These are phyloP conservation scores for Genyomyrus donnyi DNA, from an alignment of 2,113 vertebrate genomes.

Conservation along the genomic window DNA sequence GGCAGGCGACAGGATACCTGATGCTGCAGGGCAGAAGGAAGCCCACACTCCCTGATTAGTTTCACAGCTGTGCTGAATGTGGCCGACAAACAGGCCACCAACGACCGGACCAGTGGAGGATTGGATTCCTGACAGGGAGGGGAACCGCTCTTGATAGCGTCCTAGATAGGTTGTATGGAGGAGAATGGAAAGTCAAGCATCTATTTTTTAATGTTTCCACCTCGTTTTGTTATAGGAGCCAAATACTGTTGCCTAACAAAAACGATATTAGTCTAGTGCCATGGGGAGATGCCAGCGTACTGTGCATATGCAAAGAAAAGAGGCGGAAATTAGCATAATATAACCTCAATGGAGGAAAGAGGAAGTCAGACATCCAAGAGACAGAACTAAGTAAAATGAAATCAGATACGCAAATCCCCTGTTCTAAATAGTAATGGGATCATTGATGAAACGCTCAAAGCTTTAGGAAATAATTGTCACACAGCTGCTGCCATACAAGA, in stretches of 20 bases:
- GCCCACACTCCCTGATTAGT: slow-evolving; percentile 13
- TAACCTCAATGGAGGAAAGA: slow-evolving; percentile 1
- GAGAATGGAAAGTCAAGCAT: not conserved
- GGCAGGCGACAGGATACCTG: slow-evolving; percentile 43
- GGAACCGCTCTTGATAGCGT: not conserved
- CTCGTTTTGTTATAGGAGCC: not conserved
- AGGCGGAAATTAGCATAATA: slow-evolving; percentile 9
- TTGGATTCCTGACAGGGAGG: not conserved
- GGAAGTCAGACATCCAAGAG: slow-evolving; percentile 1
- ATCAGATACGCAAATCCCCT: not conserved
- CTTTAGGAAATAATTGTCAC: not conserved
- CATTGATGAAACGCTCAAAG: not conserved
- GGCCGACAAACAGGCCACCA: slow-evolving; percentile 6
- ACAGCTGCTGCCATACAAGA: not conserved
- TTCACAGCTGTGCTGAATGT: slow-evolving; percentile 16
- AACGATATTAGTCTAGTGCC: not conserved
- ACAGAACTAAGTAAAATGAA: slow-evolving; percentile 1
- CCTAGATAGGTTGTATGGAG: not conserved
- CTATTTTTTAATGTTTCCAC: not conserved
- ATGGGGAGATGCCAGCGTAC: not conserved
- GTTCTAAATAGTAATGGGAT: not conserved
- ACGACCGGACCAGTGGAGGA: not conserved
- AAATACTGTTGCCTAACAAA: not conserved
- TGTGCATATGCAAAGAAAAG: not conserved
- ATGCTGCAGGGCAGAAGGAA: slow-evolving; percentile 29